Percentiles rank a stretch among this genome's conserved stretches.
Evolutionary conservation across 2,797 vertebrate species (phyloP).

Genomic region (Sebastes cheni): DNA sequence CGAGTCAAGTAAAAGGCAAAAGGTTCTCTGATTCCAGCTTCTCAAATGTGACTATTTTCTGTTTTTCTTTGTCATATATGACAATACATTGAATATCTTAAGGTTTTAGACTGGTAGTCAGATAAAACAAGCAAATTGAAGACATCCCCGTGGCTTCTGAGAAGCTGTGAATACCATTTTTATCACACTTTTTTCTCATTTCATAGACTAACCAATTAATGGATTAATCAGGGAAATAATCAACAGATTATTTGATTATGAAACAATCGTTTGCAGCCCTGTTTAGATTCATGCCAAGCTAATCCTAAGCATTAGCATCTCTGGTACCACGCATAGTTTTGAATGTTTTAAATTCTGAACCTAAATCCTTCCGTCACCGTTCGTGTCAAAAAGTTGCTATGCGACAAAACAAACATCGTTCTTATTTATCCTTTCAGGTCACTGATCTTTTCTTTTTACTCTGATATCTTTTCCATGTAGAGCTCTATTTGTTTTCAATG

Average conservation of each 20-base stretch:
- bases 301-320: not conserved
- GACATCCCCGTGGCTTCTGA: not conserved
- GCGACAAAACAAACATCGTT: not conserved
- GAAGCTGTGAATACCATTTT: not conserved
- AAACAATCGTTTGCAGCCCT: not conserved
- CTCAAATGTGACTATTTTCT: not conserved
- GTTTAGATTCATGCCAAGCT: not conserved
- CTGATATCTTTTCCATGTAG: not conserved
- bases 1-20: too few relatives aligned
- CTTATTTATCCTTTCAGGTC: not conserved
- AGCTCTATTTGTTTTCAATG: conserved; percentile 1
- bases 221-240: not conserved
- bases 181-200: not conserved
- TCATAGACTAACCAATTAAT: not conserved
- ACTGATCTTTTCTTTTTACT: not conserved
- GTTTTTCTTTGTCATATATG: too few relatives aligned
- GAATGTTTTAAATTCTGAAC: not conserved
- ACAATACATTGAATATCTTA: not conserved
- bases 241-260: too few relatives aligned
- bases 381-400: not conserved
- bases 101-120: not conserved
- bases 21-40: not conserved
- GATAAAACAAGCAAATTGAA: not conserved
- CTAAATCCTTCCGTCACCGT: not conserved
- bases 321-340: not conserved